Percentiles rank a stretch among this genome's conserved stretches.
Conservation (phyloP, 2,797 vertebrate genomes). For the Trachops cirrhosus region DNA sequence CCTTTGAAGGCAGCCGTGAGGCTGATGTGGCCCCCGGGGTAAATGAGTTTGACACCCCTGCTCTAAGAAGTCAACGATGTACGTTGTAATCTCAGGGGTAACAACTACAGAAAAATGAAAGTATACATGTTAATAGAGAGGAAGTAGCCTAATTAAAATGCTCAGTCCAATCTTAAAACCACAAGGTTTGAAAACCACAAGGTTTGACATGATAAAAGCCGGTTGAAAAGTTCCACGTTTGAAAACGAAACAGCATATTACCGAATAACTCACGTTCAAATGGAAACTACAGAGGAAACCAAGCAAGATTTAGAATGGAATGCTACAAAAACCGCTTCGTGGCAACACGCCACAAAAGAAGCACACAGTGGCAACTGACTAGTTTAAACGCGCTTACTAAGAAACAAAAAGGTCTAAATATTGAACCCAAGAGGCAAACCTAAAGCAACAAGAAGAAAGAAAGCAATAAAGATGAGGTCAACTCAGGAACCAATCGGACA, state of each 20-base stretch:
- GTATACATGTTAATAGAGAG: neutral
- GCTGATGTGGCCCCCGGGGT: no score
- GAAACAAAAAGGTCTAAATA: neutral
- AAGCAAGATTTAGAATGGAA: neutral
- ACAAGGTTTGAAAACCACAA: neutral
- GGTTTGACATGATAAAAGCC: neutral
- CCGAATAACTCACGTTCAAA: neutral
- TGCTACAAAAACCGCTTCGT: neutral
- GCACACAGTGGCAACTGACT: no score
- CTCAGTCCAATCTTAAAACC: neutral
- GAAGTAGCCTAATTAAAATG: neutral
- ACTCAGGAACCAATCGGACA: neutral
- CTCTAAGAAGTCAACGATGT: neutral
- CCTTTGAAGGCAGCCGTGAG: no score
- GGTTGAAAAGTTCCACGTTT: neutral
- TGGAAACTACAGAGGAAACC: neutral
- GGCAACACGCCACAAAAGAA: no score
- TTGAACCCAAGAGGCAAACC: neutral
- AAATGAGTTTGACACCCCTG: no score
- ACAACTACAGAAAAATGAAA: neutral
- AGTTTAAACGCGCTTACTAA: no score
- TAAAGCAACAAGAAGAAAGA: neutral
- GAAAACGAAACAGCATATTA: neutral
- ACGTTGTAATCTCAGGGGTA: neutral
- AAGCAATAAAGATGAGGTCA: neutral